These are phyloP conservation scores for Malurus alboscapulatus DNA, from an alignment of 2,113 vertebrate species.

Conservation along the genomic window DNA sequence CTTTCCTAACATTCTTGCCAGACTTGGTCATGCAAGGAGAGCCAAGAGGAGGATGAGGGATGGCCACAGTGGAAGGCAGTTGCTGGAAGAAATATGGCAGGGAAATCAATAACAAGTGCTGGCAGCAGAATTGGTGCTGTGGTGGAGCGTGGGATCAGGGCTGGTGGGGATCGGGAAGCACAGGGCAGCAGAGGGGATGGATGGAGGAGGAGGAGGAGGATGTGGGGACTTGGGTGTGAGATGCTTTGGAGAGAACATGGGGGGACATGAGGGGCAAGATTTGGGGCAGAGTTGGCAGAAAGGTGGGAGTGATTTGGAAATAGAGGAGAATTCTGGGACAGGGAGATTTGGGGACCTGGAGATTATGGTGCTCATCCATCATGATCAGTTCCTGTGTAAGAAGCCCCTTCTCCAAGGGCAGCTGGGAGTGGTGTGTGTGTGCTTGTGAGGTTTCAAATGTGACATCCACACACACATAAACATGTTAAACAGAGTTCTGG, in stretches of 20 bases:
- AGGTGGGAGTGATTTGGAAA: neutral
- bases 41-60: neutral
- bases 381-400: neutral
- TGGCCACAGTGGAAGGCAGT: neutral
- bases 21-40: neutral
- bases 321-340: neutral
- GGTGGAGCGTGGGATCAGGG: neutral
- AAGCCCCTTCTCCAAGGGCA: neutral
- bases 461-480: rapidly evolving
- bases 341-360: neutral
- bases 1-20: neutral
- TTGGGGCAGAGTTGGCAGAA: neutral
- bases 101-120: neutral
- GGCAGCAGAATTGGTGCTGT: neutral
- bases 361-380: neutral
- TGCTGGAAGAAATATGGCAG: rapidly evolving
- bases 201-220: neutral
- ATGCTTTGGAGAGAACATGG: neutral
- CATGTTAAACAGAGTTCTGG: neutral
- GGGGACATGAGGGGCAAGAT: rapidly evolving
- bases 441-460: neutral
- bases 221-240: neutral
- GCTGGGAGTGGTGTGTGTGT: neutral
- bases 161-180: neutral
- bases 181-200: neutral